Conservation (phyloP, 2,888 invertebrate species). For the Ophraella communa region DNA sequence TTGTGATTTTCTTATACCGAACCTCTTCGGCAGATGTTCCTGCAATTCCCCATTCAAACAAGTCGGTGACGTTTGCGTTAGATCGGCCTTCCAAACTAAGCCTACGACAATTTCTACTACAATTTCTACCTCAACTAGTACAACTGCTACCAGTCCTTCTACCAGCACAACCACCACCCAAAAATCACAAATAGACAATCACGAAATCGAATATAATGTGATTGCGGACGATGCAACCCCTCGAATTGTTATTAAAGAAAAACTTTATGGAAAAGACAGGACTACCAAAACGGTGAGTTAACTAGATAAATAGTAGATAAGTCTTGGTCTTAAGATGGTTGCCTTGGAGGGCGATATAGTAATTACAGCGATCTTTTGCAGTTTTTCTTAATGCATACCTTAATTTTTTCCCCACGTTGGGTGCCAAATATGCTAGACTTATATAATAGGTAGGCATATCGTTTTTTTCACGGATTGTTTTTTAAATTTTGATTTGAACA, state of each 20-base stretch:
- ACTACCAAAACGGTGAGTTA: constrained; percentile 19
- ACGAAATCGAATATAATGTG: constrained; percentile 37
- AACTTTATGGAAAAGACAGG: constrained; percentile 17
- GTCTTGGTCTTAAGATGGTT: no score
- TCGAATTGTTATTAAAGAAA: constrained; percentile 1
- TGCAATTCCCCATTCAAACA: constrained; percentile 74
- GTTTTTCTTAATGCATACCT: no score
- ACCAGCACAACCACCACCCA: constrained; percentile 49
- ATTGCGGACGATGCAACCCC: constrained; percentile 24
- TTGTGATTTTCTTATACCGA: constrained; percentile 88
- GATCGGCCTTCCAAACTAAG: constrained; percentile 58
- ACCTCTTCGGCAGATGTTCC: constrained; percentile 86
- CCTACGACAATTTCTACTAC: constrained; percentile 45
- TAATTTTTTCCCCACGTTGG: no score
- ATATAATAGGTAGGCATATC: no score
- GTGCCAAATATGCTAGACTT: no score
- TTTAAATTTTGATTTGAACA: no score
- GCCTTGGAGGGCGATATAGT: no score
- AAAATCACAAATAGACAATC: constrained; percentile 13
- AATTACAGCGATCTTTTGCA: no score
- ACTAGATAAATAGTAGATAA: no score
- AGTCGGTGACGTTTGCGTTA: constrained; percentile 70
- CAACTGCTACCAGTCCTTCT: constrained; percentile 36
- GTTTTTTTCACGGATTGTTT: no score
- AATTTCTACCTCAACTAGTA: constrained; percentile 38